These are phyloP conservation scores for Antennarius maculatus DNA, from an alignment of 2,797 vertebrate genomes.

Conservation along the genomic window DNA sequence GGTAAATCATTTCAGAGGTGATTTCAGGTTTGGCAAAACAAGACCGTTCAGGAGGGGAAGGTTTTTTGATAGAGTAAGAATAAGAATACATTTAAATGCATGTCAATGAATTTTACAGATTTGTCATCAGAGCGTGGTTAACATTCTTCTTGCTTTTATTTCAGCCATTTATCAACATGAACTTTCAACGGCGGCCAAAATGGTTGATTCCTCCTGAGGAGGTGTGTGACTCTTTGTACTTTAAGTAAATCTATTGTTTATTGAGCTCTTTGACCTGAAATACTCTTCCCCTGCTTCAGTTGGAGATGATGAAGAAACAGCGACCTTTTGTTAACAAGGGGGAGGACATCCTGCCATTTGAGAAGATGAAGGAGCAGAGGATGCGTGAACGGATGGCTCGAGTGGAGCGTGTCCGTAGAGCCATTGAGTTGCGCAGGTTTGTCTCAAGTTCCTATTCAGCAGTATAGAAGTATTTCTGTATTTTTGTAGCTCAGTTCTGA, in stretches of 20 bases:
- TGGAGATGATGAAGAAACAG: conserved; percentile 87
- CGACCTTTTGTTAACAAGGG: conserved; percentile 85
- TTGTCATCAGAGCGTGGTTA: neutral
- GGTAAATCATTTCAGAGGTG: conserved; percentile 86
- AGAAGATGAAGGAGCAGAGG: conserved; percentile 97
- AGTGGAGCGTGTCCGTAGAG: conserved; percentile 89
- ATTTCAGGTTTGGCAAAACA: conserved; percentile 80
- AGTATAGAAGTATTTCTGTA: neutral
- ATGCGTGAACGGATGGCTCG: conserved; percentile 90
- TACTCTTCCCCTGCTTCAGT: conserved; percentile 62
- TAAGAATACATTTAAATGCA: neutral
- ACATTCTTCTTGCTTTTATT: conserved; percentile 2
- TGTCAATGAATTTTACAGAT: neutral
- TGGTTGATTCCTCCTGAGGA: conserved; percentile 82
- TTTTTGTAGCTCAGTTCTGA: neutral
- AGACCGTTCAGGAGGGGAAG: conserved; percentile 89
- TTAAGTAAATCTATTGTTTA: too few species aligned
- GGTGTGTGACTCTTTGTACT: conserved; percentile 55
- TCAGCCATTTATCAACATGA: conserved; percentile 75
- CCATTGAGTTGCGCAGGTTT: conserved; percentile 93
- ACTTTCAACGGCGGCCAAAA: conserved; percentile 77
- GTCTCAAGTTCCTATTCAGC: neutral
- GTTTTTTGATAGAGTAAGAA: conserved; percentile 89
- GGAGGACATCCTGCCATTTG: conserved; percentile 92
- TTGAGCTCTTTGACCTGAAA: neutral